phyloP scores from a whole-genome alignment of 35 echinoderm and acorn worm genomes.

The Patiria miniata region DNA sequence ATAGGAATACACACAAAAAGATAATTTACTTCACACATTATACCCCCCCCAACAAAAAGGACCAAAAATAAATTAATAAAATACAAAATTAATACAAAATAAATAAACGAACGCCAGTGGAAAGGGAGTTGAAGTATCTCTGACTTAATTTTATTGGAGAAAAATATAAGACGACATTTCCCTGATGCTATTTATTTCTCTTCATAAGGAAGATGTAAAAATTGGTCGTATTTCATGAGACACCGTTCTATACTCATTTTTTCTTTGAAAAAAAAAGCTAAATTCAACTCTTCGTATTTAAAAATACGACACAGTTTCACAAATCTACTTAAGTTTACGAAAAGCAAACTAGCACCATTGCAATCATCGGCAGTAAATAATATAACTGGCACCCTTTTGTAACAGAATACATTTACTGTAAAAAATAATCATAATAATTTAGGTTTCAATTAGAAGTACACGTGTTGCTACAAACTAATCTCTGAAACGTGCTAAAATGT shows the following conservation, averaged over 20 bases:
- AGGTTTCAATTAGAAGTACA: background rate
- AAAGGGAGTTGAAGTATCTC: background rate
- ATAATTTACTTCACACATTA: no score
- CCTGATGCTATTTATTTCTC: background rate
- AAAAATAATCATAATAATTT: conserved; percentile 3
- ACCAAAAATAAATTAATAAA: no score
- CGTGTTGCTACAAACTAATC: background rate
- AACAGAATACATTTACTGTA: conserved; percentile 18
- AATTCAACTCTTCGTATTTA: no score
- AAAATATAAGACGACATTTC: background rate
- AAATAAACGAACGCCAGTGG: background rate
- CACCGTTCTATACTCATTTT: no score
- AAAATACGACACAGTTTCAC: no score
- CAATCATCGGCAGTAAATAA: conserved; percentile 11
- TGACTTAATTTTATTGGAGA: conserved; percentile 8
- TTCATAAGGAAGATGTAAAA: background rate
- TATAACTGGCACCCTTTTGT: background rate
- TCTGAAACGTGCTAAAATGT: background rate
- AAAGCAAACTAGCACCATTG: conserved; percentile 19
- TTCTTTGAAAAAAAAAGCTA: no score
- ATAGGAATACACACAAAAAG: no score
- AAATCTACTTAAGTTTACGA: background rate
- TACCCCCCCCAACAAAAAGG: no score
- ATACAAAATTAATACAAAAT: no score
- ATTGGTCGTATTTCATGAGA: no score